Base-by-base conservation (phyloP, 2,113 vertebrate species). In the Paramisgurnus dabryanus region DNA sequence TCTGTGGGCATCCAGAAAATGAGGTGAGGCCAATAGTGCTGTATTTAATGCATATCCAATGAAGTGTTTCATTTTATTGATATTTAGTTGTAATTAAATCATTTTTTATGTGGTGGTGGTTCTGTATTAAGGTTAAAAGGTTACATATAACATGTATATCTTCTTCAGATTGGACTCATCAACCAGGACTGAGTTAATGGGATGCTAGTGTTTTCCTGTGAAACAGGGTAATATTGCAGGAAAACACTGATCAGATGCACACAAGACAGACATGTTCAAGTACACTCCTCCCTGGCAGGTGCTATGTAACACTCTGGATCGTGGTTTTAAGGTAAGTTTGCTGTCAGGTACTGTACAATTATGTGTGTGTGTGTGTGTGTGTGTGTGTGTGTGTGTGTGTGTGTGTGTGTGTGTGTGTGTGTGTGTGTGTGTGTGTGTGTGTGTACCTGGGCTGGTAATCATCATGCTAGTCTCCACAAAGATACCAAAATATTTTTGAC, bases 301-400 rank as follows among this genome's bases (percentile, higher is more conserved):
- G 58, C 84, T 92, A 47, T 86, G 86, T 74, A 82, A 87, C 74
- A 82, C 85, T 80, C 80, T 90, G 87, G 87, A 91, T 39, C 87
- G 81, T 18, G 40, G 86, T 22, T 78, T 5, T 63, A 87, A 87
- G 89, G 91, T 90, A 84, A 90, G 84, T 8, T 58, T 18, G 18
- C 55, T 58, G 55, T 58, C 55, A 58, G 17, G 18, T 18, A 3
- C 55, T 58, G 55, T n/a, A 18, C 17, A 58, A n/a, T 58, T 6
- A 58, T 0, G 18, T 18, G 13, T 53, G 50, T 53, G 12, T 53
- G 50, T 53, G 12, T 53, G 50, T 53, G 27, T 34, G 27, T 34
- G 27, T 34, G 27, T 34, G 27, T 34, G 27, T 34, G 27, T 34
- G 27, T 34, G 27, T 34, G 27, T 34, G 27, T 34, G 27, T 34